A percentile compares a stretch with the other conserved stretches of the same genome.
Evolutionary conservation across 2,113 vertebrate species (phyloP).

Genomic region (Smithornis capensis): DNA sequence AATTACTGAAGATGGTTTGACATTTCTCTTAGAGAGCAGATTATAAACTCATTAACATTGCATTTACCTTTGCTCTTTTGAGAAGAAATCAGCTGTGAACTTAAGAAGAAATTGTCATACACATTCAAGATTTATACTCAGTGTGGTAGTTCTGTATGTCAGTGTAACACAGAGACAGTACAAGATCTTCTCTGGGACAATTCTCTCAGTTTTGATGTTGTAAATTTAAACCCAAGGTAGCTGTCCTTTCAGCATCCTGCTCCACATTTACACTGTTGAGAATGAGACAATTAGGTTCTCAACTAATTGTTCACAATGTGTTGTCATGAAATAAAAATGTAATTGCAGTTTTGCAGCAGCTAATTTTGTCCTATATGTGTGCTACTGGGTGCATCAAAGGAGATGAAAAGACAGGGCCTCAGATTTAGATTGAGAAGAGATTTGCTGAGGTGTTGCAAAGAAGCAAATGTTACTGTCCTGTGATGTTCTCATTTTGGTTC

Average conservation of each 20-base stretch:
- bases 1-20: neutral
- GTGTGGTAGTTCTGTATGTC: neutral
- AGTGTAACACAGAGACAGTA: accelerated
- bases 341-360: neutral
- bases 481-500: neutral
- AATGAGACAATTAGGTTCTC: neutral
- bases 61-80: neutral
- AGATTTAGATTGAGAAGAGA: neutral
- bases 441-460: neutral
- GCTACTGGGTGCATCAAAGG: neutral
- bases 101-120: neutral
- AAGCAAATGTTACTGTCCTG: neutral
- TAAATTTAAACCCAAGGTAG: neutral
- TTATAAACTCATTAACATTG: neutral
- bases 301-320: neutral
- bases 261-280: neutral
- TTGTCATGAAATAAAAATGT: neutral
- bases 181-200: neutral
- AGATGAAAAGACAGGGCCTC: neutral
- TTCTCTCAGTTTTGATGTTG: neutral
- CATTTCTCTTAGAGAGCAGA: neutral
- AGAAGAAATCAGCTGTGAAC: neutral
- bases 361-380: neutral
- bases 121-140: neutral
- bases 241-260: neutral